Base-by-base conservation (phyloP, 92 coral and sea anemone species). In the Epizoanthus scotinus region DNA sequence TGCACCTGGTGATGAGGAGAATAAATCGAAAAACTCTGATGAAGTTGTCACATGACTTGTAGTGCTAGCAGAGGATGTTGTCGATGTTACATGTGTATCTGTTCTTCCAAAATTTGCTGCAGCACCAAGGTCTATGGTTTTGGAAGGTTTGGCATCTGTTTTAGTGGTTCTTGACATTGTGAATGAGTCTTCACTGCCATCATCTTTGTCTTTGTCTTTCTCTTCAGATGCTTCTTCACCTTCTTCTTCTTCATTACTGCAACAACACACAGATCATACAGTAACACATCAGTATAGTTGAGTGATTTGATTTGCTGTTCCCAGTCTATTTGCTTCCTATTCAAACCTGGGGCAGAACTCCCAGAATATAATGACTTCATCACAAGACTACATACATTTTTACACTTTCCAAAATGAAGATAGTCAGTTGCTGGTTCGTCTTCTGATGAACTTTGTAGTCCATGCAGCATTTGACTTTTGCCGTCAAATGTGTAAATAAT, bases 161-260 rank as follows among this genome's bases (percentile, higher is more conserved):
- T 53, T 56, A 2, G 69, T 71, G 47, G 74, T 79, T 29, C 87
- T 79, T 61, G 91, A 73, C 78, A 83, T 65, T 42, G 84, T 79
- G 52, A 85, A 40, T 10, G 90, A 77, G n/a, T 84, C 86, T 26
- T 88, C 89, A 54, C 85, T 88, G 57, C 54, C 81, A 20, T 81
- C 84, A 8, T 91, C 88, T 73, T 89, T 93, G 65, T 90, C 92
- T 75, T 83, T 91, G 65, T 90, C 92, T 75, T 83, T 91, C 44
- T 88, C 93, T 71, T 93, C 98, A 2, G 91, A 84, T 2, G 96
- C 94, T 63, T 95, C 99, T 64, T 93, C 96, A 58, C 91, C 99
- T 72, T 94, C 98, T 71, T 93, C 97, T 58, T 95, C 99, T 42
- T 79, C 89, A 63, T 85, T 86, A 47, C 59, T 70, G 34, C 9